Percentiles rank a stretch among this genome's conserved stretches.
Evolutionary conservation across 2,888 invertebrate genomes (phyloP).

Genomic region (Julus scandinavius): DNA sequence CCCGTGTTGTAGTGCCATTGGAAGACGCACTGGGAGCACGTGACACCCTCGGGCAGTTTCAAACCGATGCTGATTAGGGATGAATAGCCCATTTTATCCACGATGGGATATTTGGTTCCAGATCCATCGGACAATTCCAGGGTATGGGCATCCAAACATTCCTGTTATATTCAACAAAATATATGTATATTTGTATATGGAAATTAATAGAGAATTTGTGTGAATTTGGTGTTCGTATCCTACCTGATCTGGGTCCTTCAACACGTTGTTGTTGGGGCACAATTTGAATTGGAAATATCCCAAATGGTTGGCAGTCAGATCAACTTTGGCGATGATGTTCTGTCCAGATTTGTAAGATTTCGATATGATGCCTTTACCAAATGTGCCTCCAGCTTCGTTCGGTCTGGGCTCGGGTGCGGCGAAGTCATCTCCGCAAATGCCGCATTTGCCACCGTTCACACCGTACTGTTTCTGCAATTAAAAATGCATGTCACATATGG

Average conservation of each 20-base stretch:
- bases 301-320: conserved; percentile 52
- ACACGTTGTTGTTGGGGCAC: conserved; percentile 53
- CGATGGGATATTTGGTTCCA: conserved; percentile 58
- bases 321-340: conserved; percentile 13
- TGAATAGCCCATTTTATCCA: not conserved
- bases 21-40: conserved; percentile 65
- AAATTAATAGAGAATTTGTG: too few species aligned
- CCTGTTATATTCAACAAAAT: not conserved
- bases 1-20: conserved; percentile 67
- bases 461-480: not conserved
- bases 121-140: conserved; percentile 63
- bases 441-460: conserved; percentile 78
- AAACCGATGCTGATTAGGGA: conserved; percentile 56
- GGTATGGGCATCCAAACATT: conserved; percentile 64
- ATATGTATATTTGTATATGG: too few species aligned
- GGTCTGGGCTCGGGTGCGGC: conserved; percentile 61
- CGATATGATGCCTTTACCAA: conserved; percentile 63
- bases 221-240: not conserved
- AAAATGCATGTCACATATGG: too few species aligned
- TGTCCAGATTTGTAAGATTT: conserved; percentile 60
- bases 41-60: conserved; percentile 62
- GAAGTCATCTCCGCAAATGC: conserved; percentile 88
- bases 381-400: conserved; percentile 64
- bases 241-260: conserved; percentile 50
- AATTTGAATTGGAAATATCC: conserved; percentile 54